Base-by-base conservation (phyloP, 2,888 invertebrate genomes). In the Bellardia pandia region DNA sequence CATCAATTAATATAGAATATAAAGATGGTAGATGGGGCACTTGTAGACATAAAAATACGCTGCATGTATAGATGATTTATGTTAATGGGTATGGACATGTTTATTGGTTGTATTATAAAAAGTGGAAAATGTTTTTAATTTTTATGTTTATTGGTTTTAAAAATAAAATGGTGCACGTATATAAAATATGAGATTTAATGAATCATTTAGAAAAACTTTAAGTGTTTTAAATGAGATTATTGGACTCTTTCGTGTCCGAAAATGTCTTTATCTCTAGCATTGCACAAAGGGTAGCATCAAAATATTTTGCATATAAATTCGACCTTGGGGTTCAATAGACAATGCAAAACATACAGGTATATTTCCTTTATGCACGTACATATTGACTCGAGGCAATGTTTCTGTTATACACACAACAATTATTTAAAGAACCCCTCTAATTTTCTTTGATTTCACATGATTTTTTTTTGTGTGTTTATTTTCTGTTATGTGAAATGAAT, bases 1-100 rank as follows among this genome's bases (percentile, higher is more conserved):
- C 87, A 85, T 85, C 87, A 87, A 87, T 87, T 87, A 85, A 75
- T 69, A 81, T 75, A 51, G 62, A 78, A 74, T 85, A 81, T 81
- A 77, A n/a, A 58, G 66, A 66, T 68, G 7, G 33, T 60, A 9
- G 33, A 14, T 13, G 40, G 2, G 2, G 53, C 40, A 66, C 9
- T 42, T 8, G 14, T 37, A 42, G 7, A 13, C 13, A 51, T 40
- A n/a, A 45, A 71, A 68, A 68, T 74, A 37, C 45, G 23, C 53
- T 42, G 42, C 7, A 53, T 69, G 53, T 14, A 56, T 37, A 37
- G 23, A 23, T 75, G 75, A 85, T 79, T 80, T 80, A 85, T 80
- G 75, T 42, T 85, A 85, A 85, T 85, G 85, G 85, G n/a, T 75
- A 80, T 33, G 56, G 85, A 80, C 79, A 76, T 74, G 30, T 85